Conservation (phyloP, 2,888 invertebrate species). For the Sussaba pulchella region DNA sequence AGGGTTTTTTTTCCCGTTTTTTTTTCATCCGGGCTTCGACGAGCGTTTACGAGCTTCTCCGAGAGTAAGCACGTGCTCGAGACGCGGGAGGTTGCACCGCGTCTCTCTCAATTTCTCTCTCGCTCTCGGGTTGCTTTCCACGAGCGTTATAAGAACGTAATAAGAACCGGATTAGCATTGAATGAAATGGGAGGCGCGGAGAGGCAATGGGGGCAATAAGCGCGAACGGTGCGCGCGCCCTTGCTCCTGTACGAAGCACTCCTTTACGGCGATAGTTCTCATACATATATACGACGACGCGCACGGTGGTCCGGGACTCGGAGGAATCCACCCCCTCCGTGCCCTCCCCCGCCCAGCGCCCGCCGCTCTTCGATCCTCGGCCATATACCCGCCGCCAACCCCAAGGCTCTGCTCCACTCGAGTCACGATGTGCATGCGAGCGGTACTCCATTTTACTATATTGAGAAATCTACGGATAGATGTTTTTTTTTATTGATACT, state of each 20-base stretch:
- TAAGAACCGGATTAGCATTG: conserved; percentile 84
- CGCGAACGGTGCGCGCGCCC: conserved; percentile 61
- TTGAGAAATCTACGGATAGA: no score
- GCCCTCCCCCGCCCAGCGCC: no score
- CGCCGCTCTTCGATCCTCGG: conserved; percentile 54
- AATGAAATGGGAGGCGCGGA: conserved; percentile 82
- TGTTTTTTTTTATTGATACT: no score
- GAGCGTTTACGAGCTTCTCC: conserved; percentile 58
- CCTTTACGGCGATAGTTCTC: conserved; percentile 47
- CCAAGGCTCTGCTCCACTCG: conserved; percentile 31
- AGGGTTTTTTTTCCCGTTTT: conserved; percentile 37
- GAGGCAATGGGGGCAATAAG: conserved; percentile 76
- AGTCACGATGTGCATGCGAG: neutral
- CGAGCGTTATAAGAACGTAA: conserved; percentile 82
- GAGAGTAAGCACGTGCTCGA: conserved; percentile 68
- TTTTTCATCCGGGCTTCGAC: conserved; percentile 32
- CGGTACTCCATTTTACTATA: conserved; percentile 2
- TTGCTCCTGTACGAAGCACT: conserved; percentile 52
- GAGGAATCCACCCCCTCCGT: conserved; percentile 62
- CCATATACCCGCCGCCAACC: conserved; percentile 51
- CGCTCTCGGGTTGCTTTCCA: conserved; percentile 69
- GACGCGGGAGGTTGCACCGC: conserved; percentile 47
- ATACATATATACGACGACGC: conserved; percentile 59
- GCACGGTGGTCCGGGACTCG: conserved; percentile 74
- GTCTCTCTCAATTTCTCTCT: conserved; percentile 26